Base-by-base conservation (phyloP, 2,888 invertebrate species). In the Parnassius mnemosyne region DNA sequence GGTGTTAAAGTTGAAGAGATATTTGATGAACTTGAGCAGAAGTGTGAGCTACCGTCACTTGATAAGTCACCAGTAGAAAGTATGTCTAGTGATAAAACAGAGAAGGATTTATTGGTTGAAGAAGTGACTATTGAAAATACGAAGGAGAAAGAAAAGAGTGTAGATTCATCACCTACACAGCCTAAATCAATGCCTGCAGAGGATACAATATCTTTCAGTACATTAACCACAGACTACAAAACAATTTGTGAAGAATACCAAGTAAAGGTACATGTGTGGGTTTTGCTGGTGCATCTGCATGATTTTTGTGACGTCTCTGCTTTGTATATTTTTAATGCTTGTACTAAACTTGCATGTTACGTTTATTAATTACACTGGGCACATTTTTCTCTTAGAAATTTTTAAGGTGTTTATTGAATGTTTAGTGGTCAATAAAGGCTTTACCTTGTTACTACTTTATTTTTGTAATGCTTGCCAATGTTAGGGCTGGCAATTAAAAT, bases 181-280 rank as follows among this genome's bases (percentile, higher is more conserved):
- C 83, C 84, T 2, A 90, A 88, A 65, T 89, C 89, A 1, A 78
- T 87, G 61, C 78, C 80, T 12, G 79, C 76, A 0, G 87, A 87
- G 41, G 90, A 91, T 54, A 84, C 83, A 11, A 77, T 81, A 66
- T 89, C 92, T 66, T 92, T 94, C 63, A 93, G 92, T 71, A 93
- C 93, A 9, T 87, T 93, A 70, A 93, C 95, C 10, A 94, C 95
- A 41, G 95, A 95, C 69, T 95, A 95, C 78, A 94, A 94, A 76
- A 94, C 95, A 16, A 91, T 95, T 60, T 93, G 95, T 75, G 95
- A 95, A 70, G 94, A 95, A 65, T 94, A 94, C 79, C 93, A 94
- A 57, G 92, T 83, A 60, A 95, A 94, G 92, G 96, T 96, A 89
- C 77, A 85, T 69, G 53, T 74, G 76, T 60, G 71, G 74, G 61